A percentile compares a stretch with the other conserved stretches of the same genome.
Evolutionary conservation across 2,113 vertebrate species (phyloP).

Genomic region (Rhadina sibilatrix): DNA sequence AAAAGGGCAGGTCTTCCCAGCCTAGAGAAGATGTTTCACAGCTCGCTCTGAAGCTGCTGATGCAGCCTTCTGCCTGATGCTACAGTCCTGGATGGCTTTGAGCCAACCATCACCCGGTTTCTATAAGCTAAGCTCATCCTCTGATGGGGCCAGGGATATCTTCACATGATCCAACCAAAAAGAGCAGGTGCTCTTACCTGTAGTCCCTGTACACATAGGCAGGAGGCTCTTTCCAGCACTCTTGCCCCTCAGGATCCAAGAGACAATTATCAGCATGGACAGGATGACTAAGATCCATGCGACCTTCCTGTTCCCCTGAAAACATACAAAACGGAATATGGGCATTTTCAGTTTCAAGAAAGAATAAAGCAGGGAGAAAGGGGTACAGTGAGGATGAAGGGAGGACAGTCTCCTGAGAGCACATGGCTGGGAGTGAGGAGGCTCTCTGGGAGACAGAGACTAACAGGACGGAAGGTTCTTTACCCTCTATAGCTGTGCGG

Average conservation of each 20-base stretch:
- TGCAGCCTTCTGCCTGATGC: not conserved
- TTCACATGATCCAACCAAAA: not conserved
- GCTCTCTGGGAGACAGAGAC: not conserved
- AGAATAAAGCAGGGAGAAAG: not conserved
- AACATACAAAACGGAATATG: not conserved
- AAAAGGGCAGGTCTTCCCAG: not conserved
- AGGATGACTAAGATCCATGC: constrained; percentile 91
- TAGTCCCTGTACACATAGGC: constrained; percentile 93
- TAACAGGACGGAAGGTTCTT: not conserved
- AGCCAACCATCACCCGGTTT: not conserved
- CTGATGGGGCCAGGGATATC: not conserved
- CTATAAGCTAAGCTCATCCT: not conserved
- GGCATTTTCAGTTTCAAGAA: not conserved
- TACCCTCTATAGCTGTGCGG: constrained; percentile 87
- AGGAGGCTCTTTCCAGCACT: constrained; percentile 92
- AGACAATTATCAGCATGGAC: constrained; percentile 96
- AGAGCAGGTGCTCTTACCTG: constrained; percentile 76
- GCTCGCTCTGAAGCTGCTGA: not conserved
- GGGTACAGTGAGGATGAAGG: not conserved
- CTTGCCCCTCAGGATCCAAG: constrained; percentile 89
- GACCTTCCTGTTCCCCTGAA: constrained; percentile 86
- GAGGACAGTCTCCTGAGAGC: not conserved
- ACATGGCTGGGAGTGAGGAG: not conserved
- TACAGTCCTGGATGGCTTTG: not conserved
- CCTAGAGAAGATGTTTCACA: not conserved